phyloP scores from a whole-genome alignment of 1,140 invertebrate genomes.

The Helicoverpa zea region DNA sequence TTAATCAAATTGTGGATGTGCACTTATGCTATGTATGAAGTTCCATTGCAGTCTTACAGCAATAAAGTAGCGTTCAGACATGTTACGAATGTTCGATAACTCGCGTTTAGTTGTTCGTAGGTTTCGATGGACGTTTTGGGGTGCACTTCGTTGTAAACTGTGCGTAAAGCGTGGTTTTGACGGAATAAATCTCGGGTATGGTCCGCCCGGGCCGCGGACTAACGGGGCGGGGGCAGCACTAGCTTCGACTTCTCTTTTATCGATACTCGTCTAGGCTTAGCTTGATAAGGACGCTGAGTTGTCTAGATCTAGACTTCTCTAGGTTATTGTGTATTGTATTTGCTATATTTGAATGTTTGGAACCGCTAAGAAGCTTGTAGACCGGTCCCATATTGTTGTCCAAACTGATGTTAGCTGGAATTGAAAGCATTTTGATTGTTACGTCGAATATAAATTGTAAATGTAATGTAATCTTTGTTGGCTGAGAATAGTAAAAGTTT shows the following conservation, averaged over 20 bases:
- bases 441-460: constrained; percentile 49
- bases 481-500: constrained; percentile 28
- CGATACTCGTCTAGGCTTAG: constrained; percentile 54
- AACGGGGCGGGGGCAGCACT: not conserved
- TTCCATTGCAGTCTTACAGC: not conserved
- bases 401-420: not conserved
- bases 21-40: not conserved
- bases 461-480: constrained; percentile 43
- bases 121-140: constrained; percentile 15
- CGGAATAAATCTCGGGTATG: constrained; percentile 6
- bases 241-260: constrained; percentile 11
- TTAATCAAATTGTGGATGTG: not conserved
- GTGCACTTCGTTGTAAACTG: constrained; percentile 6
- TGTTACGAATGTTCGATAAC: not conserved
- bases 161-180: not conserved
- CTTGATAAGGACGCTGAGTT: constrained; percentile 60
- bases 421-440: constrained; percentile 48
- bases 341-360: not conserved
- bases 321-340: constrained; percentile 41
- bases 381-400: constrained; percentile 14
- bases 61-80: not conserved
- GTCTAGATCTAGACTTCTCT: constrained; percentile 53
- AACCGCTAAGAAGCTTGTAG: not conserved
- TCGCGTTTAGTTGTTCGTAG: not conserved
- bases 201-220: not conserved